Evolutionary conservation across 2,888 invertebrate genomes (phyloP).

Genomic region (Zootermopsis nevadensis): DNA sequence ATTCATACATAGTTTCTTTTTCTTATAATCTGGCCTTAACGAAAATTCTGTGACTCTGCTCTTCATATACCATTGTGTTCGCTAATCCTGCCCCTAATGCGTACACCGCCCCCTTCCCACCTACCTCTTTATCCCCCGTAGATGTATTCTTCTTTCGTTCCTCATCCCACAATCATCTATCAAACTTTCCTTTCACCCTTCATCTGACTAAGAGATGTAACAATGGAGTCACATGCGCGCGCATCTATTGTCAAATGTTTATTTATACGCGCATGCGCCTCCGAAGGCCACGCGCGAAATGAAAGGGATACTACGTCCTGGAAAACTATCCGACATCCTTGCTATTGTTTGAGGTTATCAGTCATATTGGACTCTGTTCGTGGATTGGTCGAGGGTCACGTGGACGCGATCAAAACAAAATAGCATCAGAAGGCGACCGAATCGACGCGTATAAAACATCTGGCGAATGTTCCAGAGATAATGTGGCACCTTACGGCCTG

Average conservation of each 20-base stretch:
- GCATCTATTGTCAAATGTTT: constrained; percentile 38
- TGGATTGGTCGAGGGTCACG: constrained; percentile 25
- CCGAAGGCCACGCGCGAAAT: constrained; percentile 36
- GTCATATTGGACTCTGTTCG: background rate
- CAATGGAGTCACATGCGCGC: constrained; percentile 34
- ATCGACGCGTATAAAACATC: background rate
- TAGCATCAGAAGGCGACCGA: background rate
- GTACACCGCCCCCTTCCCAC: too few relatives aligned
- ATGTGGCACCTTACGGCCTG: background rate
- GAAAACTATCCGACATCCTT: constrained; percentile 32
- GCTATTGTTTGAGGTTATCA: constrained; percentile 24
- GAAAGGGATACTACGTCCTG: constrained; percentile 42
- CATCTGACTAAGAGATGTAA: constrained; percentile 20
- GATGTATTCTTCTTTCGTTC: background rate
- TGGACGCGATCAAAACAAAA: constrained; percentile 43
- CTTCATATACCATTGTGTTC: too few relatives aligned
- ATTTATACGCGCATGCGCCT: constrained; percentile 45
- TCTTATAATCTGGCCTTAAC: too few relatives aligned
- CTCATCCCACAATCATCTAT: constrained; percentile 8
- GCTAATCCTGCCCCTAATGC: too few relatives aligned
- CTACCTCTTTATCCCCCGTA: too few relatives aligned
- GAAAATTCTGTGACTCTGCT: too few relatives aligned
- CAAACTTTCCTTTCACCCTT: constrained; percentile 35
- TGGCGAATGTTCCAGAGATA: background rate
- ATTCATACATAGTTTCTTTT: too few relatives aligned